A percentile compares a stretch with the other conserved stretches of the same genome.
Evolutionary conservation across 2,888 invertebrate species (phyloP).

Genomic region (Orchesellides sinensis): DNA sequence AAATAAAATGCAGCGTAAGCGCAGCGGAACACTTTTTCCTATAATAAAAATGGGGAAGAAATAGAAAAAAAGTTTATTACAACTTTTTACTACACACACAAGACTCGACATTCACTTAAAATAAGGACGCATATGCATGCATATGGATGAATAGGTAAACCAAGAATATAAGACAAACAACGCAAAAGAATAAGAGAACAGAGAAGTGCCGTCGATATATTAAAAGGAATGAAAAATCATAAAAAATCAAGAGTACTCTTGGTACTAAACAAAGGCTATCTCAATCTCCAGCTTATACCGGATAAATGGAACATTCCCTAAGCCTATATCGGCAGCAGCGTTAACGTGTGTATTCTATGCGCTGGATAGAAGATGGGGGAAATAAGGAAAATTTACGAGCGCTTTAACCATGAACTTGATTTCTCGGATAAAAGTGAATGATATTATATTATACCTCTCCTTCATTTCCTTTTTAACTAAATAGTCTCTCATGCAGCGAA

Average conservation of each 20-base stretch:
- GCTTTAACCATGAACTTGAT: slow-evolving; percentile 64
- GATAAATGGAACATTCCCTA: not conserved
- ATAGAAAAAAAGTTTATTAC: slow-evolving; percentile 8
- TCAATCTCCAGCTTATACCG: too few species aligned
- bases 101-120: slow-evolving; percentile 20
- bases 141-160: too few species aligned
- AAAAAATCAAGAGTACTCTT: too few species aligned
- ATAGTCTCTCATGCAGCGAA: not conserved
- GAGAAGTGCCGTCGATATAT: not conserved
- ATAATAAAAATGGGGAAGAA: not conserved
- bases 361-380: slow-evolving; percentile 30
- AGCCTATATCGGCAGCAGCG: not conserved
- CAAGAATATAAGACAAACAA: too few species aligned
- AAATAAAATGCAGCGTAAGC: slow-evolving; percentile 53
- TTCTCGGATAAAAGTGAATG: slow-evolving; percentile 54
- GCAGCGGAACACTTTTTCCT: slow-evolving; percentile 44
- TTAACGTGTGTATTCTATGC: not conserved
- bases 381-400: slow-evolving; percentile 53
- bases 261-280: too few species aligned
- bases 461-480: not conserved
- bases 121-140: slow-evolving; percentile 8
- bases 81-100: not conserved
- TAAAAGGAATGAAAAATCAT: too few species aligned
- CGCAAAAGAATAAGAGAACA: not conserved
- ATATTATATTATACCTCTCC: slow-evolving; percentile 8